phyloP scores from a whole-genome alignment of 2,888 invertebrate genomes.

The Agrotis clavis region DNA sequence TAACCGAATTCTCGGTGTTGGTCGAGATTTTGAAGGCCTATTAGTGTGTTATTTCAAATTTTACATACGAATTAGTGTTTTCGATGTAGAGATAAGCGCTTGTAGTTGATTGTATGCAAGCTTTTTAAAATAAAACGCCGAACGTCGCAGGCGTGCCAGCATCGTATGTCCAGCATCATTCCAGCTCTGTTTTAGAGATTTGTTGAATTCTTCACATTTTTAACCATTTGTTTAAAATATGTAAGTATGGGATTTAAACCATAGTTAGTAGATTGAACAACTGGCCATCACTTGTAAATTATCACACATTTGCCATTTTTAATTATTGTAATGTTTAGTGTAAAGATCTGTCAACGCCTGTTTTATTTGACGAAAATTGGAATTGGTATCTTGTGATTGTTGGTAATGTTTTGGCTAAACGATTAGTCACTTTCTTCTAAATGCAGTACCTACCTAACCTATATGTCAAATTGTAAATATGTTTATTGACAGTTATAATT shows the following conservation, averaged over 20 bases:
- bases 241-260: no score
- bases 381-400: neutral
- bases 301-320: neutral
- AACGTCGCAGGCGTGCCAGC: neutral
- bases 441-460: no score
- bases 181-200: neutral
- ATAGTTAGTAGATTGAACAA: no score
- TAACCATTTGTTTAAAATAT: no score
- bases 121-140: conserved; percentile 10
- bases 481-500: no score
- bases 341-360: neutral
- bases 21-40: conserved; percentile 13
- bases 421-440: neutral
- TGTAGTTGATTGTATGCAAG: conserved; percentile 10
- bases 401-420: neutral
- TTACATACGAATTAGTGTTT: conserved; percentile 8
- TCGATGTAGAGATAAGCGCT: conserved; percentile 16
- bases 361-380: neutral
- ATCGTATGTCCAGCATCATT: neutral
- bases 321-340: neutral
- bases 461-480: no score
- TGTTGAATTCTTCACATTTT: no score
- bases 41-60: conserved; percentile 28
- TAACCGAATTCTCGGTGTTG: conserved; percentile 45
- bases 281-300: no score